These are phyloP conservation scores for Galeruca laticollis DNA, from an alignment of 2,888 invertebrate species.

Conservation along the genomic window DNA sequence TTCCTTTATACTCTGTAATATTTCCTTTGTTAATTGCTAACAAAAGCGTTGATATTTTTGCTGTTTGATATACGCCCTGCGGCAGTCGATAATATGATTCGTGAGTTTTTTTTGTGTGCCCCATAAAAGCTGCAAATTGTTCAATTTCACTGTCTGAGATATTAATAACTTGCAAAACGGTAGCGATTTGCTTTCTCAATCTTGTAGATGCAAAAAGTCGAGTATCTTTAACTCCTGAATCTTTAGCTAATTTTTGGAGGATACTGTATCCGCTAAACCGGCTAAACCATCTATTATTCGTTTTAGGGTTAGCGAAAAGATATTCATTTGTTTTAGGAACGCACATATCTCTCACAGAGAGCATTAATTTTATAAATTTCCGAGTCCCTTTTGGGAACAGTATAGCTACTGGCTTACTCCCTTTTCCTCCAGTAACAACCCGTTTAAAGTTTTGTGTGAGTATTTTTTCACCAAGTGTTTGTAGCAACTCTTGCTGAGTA, in stretches of 20 bases:
- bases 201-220: constrained; percentile 47
- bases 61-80: too few species aligned
- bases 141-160: too few species aligned
- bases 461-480: constrained; percentile 22
- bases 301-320: constrained; percentile 47
- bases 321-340: constrained; percentile 47
- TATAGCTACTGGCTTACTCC: constrained; percentile 33
- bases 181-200: constrained; percentile 52
- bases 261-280: constrained; percentile 49
- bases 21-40: too few species aligned
- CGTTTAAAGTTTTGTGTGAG: too few species aligned
- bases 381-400: constrained; percentile 37
- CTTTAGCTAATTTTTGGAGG: constrained; percentile 47
- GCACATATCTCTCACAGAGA: constrained; percentile 35
- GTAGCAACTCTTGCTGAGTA: constrained; percentile 24
- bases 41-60: too few species aligned
- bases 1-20: too few species aligned
- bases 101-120: too few species aligned
- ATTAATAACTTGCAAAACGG: too few species aligned
- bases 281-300: constrained; percentile 41
- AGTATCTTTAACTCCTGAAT: constrained; percentile 41
- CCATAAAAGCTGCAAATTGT: too few species aligned
- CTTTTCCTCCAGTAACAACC: constrained; percentile 33
- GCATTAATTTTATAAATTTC: constrained; percentile 28
- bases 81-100: too few species aligned